A percentile compares a stretch with the other conserved stretches of the same genome.
phyloP scores from a whole-genome alignment of 2,888 invertebrate species.

The Drosophila helvetica region DNA sequence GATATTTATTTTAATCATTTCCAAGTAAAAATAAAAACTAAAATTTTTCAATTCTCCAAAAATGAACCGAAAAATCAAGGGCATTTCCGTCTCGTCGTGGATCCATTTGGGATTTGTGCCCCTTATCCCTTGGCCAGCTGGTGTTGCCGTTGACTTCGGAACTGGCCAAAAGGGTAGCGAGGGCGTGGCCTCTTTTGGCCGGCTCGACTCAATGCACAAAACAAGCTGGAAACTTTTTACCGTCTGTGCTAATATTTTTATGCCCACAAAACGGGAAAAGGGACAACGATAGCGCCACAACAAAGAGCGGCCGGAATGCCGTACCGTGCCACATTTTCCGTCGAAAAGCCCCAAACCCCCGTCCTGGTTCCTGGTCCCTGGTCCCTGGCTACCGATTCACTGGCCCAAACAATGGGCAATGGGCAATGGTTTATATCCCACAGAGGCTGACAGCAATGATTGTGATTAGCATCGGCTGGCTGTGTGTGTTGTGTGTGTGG shows the following conservation, averaged over 20 bases:
- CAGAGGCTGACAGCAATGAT: slow-evolving; percentile 41
- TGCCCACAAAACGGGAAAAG: slow-evolving; percentile 14
- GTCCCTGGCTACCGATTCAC: background rate
- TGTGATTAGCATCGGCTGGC: slow-evolving; percentile 32
- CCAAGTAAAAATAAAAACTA: too few species aligned
- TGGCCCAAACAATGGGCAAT: background rate
- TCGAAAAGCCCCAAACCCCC: slow-evolving; percentile 28
- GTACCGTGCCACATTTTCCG: slow-evolving; percentile 28
- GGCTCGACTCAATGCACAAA: slow-evolving; percentile 32
- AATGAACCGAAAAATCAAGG: background rate
- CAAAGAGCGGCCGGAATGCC: slow-evolving; percentile 15
- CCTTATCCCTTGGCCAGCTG: background rate
- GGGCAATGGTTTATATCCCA: slow-evolving; percentile 36
- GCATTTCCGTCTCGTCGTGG: background rate
- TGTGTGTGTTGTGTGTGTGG: background rate
- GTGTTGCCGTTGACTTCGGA: slow-evolving; percentile 23
- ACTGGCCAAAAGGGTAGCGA: background rate
- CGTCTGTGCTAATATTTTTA: slow-evolving; percentile 70
- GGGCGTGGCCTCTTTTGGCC: slow-evolving; percentile 13
- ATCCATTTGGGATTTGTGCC: too few species aligned
- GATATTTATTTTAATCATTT: too few species aligned
- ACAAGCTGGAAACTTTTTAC: slow-evolving; percentile 49
- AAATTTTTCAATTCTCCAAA: too few species aligned
- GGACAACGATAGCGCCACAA: slow-evolving; percentile 7
- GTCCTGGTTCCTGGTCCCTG: too few species aligned